Evolutionary conservation across 2,113 vertebrate genomes (phyloP), one percentile per base, ranked within the genome.

Genomic region (Cephalopterus ornatus): DNA sequence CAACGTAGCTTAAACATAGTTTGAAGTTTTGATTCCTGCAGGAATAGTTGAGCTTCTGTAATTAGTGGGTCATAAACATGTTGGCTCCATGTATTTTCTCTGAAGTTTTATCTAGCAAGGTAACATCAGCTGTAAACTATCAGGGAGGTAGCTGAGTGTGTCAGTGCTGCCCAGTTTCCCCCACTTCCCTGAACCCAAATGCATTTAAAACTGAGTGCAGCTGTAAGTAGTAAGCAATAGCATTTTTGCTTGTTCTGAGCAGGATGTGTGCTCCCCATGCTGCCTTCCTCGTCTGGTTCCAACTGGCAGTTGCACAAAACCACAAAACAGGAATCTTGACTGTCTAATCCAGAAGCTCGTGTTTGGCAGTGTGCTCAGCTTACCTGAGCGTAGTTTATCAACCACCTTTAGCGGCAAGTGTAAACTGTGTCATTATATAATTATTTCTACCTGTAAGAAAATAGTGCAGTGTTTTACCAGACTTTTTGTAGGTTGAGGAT

Each of bases 191-290:
- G 23, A 75, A 19, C 20, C 33, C n/a, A 70, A 44, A 26, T n/a
- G 12, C 14, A 6, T 49, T 71, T 71, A 50, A 73, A 59, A 41
- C 63, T 22, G 42, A 59, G 79, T n/a, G 49, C 35, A 44, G 20
- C 30, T 87, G 5, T 55, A 12, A 32, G 53, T 22, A 26, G 33
- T 28, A 18, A 83, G 63, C 46, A 55, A 8, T 24, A 44, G 75
- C 9, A 12, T 61, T 90, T 63, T 37, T 15, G 15, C 26, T n/a
- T 0, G 0, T n/a, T 56, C 42, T 42, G 30, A 53, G 49, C 3
- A 9, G 83, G 23, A 8, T 14, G 11, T 13, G 22, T 32, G 18
- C 53, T 66, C 14, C 11, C 55, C 41, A 10, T 0, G 1, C 68
- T 58, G 37, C 19, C 42, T 50, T 42, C 30, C 16, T 39, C 0